Evolutionary conservation across 2,797 vertebrate genomes (phyloP).

Genomic region (Malurus splendens): DNA sequence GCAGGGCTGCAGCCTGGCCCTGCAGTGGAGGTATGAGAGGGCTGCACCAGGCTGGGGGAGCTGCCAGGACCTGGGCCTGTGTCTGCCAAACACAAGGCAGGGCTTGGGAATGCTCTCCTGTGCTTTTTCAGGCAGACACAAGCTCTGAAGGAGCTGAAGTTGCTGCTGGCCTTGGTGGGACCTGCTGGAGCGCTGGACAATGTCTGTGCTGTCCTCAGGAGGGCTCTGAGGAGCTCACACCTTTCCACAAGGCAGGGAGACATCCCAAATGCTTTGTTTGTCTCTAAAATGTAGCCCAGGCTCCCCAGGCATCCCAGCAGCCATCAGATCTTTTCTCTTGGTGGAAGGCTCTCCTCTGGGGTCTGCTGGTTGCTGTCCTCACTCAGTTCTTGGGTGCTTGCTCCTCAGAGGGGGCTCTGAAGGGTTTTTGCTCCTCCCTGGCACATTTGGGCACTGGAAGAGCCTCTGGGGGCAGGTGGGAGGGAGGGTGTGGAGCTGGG

Average conservation of each 20-base stretch:
- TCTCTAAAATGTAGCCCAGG: neutral
- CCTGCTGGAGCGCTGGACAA: accelerated
- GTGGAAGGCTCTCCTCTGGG: neutral
- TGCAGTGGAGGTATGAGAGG: neutral
- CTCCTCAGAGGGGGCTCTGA: neutral
- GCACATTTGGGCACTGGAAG: accelerated
- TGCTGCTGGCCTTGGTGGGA: neutral
- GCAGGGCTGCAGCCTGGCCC: neutral
- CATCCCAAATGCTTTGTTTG: neutral
- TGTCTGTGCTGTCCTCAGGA: neutral
- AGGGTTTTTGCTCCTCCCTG: neutral
- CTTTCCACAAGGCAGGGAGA: neutral
- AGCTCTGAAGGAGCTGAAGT: neutral
- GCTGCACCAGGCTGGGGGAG: neutral
- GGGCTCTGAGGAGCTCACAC: neutral
- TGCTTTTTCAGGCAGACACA: neutral
- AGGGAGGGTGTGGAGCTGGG: neutral
- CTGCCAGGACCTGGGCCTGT: neutral
- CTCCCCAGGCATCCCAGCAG: neutral
- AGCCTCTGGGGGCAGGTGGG: too few relatives aligned
- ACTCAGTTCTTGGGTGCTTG: neutral
- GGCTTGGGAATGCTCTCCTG: neutral
- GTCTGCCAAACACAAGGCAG: neutral
- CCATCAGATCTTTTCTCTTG: neutral
- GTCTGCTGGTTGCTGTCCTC: neutral